These are phyloP conservation scores for Scaptomyza flava DNA, from an alignment of 2,888 invertebrate species.

Conservation along the genomic window DNA sequence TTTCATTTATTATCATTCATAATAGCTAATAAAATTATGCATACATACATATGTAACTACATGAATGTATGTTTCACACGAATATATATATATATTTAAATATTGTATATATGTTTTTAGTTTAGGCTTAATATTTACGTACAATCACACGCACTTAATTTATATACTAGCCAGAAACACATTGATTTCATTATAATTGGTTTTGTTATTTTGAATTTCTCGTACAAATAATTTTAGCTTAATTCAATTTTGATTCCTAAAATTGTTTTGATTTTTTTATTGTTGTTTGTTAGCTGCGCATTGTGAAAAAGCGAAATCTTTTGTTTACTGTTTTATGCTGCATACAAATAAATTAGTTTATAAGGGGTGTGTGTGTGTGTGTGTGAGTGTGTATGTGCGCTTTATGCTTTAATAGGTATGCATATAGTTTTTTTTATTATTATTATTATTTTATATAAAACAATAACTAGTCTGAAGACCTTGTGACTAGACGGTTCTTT, in stretches of 20 bases:
- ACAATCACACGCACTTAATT: conserved; percentile 78
- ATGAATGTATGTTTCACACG: not conserved
- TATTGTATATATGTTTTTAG: conserved; percentile 48
- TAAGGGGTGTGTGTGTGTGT: conserved; percentile 25
- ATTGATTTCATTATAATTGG: conserved; percentile 41
- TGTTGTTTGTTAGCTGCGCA: conserved; percentile 41
- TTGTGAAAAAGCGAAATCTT: conserved; percentile 42
- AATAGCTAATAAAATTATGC: conserved; percentile 53
- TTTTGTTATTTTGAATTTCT: conserved; percentile 18
- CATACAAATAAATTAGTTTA: conserved; percentile 24
- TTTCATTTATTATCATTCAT: conserved; percentile 42
- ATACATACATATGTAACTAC: conserved; percentile 32
- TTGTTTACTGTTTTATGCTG: conserved; percentile 16
- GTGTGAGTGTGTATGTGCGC: conserved; percentile 20
- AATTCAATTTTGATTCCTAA: conserved; percentile 16
- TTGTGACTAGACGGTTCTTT: conserved; percentile 81
- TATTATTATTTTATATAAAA: conserved; percentile 65
- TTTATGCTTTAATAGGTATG: conserved; percentile 42
- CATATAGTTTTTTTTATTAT: conserved; percentile 47
- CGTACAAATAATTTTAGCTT: conserved; percentile 31
- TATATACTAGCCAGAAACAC: conserved; percentile 66
- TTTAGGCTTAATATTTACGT: conserved; percentile 63
- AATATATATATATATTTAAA: conserved; percentile 34
- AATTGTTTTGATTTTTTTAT: conserved; percentile 1
- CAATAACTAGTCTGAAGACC: conserved; percentile 83